phyloP scores from a whole-genome alignment of 2,888 invertebrate genomes.

The Palloptera scutellata region DNA sequence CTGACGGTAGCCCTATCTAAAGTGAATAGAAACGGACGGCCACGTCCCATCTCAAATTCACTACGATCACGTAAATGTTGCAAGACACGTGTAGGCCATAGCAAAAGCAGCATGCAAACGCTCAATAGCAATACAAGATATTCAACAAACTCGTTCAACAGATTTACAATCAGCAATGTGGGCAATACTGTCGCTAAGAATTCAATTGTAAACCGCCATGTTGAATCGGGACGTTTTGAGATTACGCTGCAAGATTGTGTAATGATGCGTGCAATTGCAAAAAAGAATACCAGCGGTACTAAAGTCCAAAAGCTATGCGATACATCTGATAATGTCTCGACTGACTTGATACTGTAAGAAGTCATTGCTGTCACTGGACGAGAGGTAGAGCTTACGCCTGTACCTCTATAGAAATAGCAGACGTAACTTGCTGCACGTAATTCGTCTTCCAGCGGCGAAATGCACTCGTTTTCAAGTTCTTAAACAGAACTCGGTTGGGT shows the following conservation, averaged over 20 bases:
- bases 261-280: slow-evolving; percentile 43
- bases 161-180: slow-evolving; percentile 68
- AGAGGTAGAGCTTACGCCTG: background rate
- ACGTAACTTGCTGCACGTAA: slow-evolving; percentile 4
- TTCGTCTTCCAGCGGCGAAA: slow-evolving; percentile 29
- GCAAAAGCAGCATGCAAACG: slow-evolving; percentile 16
- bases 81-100: slow-evolving; percentile 33
- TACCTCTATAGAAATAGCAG: slow-evolving; percentile 4
- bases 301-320: slow-evolving; percentile 45
- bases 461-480: slow-evolving; percentile 27
- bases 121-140: slow-evolving; percentile 29
- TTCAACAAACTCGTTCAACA: slow-evolving; percentile 64
- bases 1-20: slow-evolving; percentile 75
- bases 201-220: slow-evolving; percentile 65
- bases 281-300: slow-evolving; percentile 44
- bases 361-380: slow-evolving; percentile 27
- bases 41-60: slow-evolving; percentile 43
- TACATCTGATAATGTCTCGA: slow-evolving; percentile 40
- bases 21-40: slow-evolving; percentile 68
- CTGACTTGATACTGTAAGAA: slow-evolving; percentile 40
- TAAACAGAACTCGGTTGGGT: slow-evolving; percentile 11
- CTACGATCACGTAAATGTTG: slow-evolving; percentile 28
- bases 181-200: slow-evolving; percentile 69
- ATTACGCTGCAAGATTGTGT: background rate
- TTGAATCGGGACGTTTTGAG: slow-evolving; percentile 7